These are phyloP conservation scores for Notolabrus celidotus DNA, from an alignment of 2,797 vertebrate species.

Conservation along the genomic window DNA sequence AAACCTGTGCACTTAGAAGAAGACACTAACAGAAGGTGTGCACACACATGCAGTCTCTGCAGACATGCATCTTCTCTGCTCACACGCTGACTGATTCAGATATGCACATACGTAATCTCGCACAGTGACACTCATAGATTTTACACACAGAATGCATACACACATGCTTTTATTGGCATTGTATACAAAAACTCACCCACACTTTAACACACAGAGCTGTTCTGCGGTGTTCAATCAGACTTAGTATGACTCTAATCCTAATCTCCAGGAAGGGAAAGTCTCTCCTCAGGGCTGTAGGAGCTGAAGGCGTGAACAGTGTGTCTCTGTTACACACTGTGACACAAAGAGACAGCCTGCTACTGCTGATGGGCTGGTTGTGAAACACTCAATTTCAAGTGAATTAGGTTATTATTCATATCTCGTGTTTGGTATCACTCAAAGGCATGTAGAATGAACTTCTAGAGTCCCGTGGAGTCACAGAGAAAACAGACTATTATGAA, in stretches of 20 bases:
- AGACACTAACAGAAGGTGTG: conserved; percentile 7
- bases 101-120: conserved; percentile 35
- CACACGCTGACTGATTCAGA: conserved; percentile 30
- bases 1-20: conserved; percentile 3
- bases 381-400: conserved; percentile 43
- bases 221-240: conserved; percentile 75
- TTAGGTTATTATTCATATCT: conserved; percentile 45
- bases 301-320: conserved; percentile 49
- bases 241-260: conserved; percentile 79
- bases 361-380: conserved; percentile 56
- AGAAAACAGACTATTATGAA: conserved; percentile 13
- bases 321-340: conserved; percentile 57
- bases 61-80: background rate
- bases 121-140: conserved; percentile 16
- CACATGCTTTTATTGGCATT: background rate
- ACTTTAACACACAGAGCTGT: conserved; percentile 44
- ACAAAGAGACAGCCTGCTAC: conserved; percentile 58
- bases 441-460: conserved; percentile 3
- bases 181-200: conserved; percentile 4
- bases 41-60: background rate
- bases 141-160: conserved; percentile 9
- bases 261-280: conserved; percentile 73
- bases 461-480: conserved; percentile 24
- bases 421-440: conserved; percentile 42
- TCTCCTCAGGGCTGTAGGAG: conserved; percentile 59